Evolutionary conservation across 2,888 invertebrate genomes (phyloP), one percentile per base, ranked within the genome.

Genomic region (Sinhomidia bicolor): DNA sequence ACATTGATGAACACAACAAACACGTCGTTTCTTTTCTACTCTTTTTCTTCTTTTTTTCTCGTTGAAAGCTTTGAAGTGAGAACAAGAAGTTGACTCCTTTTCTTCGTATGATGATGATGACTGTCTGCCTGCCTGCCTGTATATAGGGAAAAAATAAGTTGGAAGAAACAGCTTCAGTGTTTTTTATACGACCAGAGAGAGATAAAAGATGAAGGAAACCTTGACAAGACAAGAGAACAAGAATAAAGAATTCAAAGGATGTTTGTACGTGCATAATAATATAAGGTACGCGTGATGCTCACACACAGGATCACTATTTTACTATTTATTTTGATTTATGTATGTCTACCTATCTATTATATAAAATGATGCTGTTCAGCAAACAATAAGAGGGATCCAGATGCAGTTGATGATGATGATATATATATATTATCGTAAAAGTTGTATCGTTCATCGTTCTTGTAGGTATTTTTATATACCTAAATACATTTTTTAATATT

Each of bases 171-270:
- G 12, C 65, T 65, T 32, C 10, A 41, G n/a, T n/a, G 12, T 44
- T 23, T 47, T 68, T 74, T 74, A 20, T 41, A 47, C 47, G 71
- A 74, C 71, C 23, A 83, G n/a, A n/a, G n/a, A n/a, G n/a, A 79
- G 60, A 41, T 60, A 51, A 84, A 83, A 74, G 57, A 74, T 57
- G 74, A 83, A 74, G 74, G 71, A 57, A 83, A 60, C 74, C 71
- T 71, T 62, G 36, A 51, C 51, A 51, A 57, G 32, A 65, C 20
- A 82, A 14, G n/a, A 71, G 9, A 71, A 5, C 17, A 80, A 23
- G 29, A 57, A 26, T 51, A 82, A 82, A 29, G 54, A 82, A 82
- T 68, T 47, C 47, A 51, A 29, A 82, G 51, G 65, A 82, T 47
- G 29, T 68, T 2, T 44, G 71, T 74, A 81, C 47, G 44, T 81